Evolutionary conservation across 2,797 vertebrate species (phyloP).

Genomic region (Acanthurus lineatus): DNA sequence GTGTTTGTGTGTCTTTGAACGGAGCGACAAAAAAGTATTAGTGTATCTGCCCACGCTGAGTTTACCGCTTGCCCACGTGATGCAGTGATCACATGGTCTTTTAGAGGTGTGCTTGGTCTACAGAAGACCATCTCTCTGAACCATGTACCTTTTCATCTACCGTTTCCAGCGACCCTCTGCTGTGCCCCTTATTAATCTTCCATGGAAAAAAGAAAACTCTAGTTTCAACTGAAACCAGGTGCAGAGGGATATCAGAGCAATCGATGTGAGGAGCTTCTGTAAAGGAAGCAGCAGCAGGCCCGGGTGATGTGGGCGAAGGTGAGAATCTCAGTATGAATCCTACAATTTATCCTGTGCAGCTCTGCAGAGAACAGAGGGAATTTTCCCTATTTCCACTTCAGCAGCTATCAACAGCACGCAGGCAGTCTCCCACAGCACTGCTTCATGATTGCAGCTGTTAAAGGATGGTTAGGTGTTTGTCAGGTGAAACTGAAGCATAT

Average conservation of each 20-base stretch:
- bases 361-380: constrained; percentile 56
- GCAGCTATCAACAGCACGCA: constrained; percentile 54
- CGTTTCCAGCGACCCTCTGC: constrained; percentile 54
- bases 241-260: constrained; percentile 69
- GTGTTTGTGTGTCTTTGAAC: constrained; percentile 33
- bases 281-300: constrained; percentile 60
- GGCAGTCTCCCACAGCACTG: constrained; percentile 47
- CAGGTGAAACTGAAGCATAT: constrained; percentile 49
- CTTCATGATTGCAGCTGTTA: constrained; percentile 56
- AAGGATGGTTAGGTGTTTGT: constrained; percentile 51
- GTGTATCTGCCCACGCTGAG: constrained; percentile 7
- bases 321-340: constrained; percentile 69
- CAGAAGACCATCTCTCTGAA: constrained; percentile 65
- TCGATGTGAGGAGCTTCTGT: constrained; percentile 68
- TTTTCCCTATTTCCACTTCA: constrained; percentile 66
- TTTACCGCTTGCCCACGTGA: constrained; percentile 40
- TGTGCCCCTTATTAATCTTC: constrained; percentile 76
- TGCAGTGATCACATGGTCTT: constrained; percentile 50
- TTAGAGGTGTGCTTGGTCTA: constrained; percentile 56
- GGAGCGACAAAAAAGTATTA: background rate
- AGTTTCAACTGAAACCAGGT: constrained; percentile 34
- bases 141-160: constrained; percentile 69
- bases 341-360: constrained; percentile 53
- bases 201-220: constrained; percentile 14
- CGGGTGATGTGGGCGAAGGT: constrained; percentile 65